Conservation (phyloP, 1,140 invertebrate genomes). For the Temnothorax curvispinosus region DNA sequence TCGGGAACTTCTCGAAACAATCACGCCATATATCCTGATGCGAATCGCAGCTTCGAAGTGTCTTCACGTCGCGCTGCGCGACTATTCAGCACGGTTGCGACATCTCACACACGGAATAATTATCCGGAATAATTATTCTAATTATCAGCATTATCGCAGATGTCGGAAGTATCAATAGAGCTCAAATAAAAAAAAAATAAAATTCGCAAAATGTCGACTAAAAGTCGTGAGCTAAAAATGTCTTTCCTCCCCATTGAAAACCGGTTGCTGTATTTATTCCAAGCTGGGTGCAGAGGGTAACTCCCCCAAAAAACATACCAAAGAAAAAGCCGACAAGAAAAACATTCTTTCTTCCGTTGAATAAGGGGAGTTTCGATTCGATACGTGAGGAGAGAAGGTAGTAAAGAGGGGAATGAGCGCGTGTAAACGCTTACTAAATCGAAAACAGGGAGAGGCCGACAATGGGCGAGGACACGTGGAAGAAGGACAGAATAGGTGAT, state of each 20-base stretch:
- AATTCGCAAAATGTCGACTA: background rate
- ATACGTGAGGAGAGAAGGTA: background rate
- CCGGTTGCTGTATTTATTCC: conserved; percentile 57
- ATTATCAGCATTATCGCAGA: background rate
- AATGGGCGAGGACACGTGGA: background rate
- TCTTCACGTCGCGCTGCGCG: conserved; percentile 1
- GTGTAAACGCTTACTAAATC: conserved; percentile 62
- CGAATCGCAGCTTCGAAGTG: background rate
- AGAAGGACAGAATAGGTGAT: conserved; percentile 1
- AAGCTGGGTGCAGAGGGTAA: conserved; percentile 13
- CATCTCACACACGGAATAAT: background rate
- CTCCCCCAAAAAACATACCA: background rate
- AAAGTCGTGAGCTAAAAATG: too few relatives aligned
- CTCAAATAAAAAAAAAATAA: background rate
- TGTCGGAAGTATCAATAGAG: background rate
- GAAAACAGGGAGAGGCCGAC: conserved; percentile 48
- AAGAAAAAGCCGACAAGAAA: conserved; percentile 23
- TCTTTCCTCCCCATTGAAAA: background rate
- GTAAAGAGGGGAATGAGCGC: background rate
- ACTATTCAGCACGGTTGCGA: background rate
- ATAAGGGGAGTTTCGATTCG: conserved; percentile 57
- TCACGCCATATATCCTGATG: background rate
- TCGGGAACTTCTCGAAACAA: conserved; percentile 63
- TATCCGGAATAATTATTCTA: too few relatives aligned
- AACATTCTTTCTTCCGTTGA: conserved; percentile 52